phyloP scores from a whole-genome alignment of 1,140 invertebrate genomes.

The Tetragonula clypearis region DNA sequence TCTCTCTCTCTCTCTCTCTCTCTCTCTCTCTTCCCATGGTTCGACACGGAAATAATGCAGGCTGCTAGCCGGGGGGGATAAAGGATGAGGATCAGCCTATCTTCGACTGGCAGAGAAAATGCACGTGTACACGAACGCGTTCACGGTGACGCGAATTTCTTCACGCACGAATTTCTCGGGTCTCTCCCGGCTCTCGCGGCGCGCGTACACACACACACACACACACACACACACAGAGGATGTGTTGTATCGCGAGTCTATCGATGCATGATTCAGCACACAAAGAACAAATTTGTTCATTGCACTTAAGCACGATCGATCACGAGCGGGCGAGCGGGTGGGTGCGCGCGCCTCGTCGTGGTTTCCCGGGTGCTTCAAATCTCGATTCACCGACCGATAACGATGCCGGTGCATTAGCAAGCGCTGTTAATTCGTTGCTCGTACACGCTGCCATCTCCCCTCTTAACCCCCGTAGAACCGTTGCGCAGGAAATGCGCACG shows the following conservation, averaged over 20 bases:
- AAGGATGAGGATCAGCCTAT: conserved; percentile 42
- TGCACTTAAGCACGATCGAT: conserved; percentile 47
- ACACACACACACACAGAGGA: neutral
- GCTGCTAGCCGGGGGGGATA: too few species aligned
- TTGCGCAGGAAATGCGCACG: conserved; percentile 30
- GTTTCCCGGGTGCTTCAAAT: conserved; percentile 27
- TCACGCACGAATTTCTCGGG: conserved; percentile 37
- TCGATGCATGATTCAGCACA: conserved; percentile 46
- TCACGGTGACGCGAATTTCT: conserved; percentile 23
- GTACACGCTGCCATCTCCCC: conserved; percentile 4
- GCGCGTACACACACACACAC: neutral
- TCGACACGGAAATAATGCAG: too few species aligned
- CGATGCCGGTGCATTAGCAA: conserved; percentile 43
- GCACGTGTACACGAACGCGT: conserved; percentile 43
- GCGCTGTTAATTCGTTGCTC: conserved; percentile 44
- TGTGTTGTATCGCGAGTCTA: conserved; percentile 21
- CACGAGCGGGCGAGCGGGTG: neutral
- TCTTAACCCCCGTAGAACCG: neutral
- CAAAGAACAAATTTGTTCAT: conserved; percentile 47
- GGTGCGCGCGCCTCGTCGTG: neutral
- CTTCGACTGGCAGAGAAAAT: conserved; percentile 29
- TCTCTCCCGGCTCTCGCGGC: neutral
- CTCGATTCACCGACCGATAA: conserved; percentile 47
- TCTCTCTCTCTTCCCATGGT: too few species aligned
- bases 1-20: too few species aligned